A percentile compares a stretch with the other conserved stretches of the same genome.
These are phyloP conservation scores for Girardinus metallicus DNA, from an alignment of 2,797 vertebrate genomes.

Conservation along the genomic window DNA sequence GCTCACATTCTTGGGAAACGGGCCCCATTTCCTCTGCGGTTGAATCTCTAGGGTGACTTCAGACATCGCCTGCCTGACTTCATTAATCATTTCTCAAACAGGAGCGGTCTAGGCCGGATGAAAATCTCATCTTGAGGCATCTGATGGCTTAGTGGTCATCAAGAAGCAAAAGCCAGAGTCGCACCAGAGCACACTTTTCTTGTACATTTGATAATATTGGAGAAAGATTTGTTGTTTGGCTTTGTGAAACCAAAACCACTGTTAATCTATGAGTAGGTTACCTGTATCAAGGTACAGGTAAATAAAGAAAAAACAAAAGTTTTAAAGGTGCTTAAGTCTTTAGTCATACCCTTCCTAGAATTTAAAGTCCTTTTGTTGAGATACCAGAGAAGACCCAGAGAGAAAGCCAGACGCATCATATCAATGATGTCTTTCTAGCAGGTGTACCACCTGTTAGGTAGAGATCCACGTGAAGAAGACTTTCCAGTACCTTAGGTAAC, in stretches of 20 bases:
- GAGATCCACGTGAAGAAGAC: not conserved
- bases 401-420: not conserved
- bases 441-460: not conserved
- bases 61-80: constrained; percentile 50
- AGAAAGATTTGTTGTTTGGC: not conserved
- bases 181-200: not conserved
- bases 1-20: constrained; percentile 57
- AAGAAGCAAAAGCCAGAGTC: constrained; percentile 1
- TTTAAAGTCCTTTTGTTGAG: not conserved
- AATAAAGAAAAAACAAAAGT: not conserved
- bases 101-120: constrained; percentile 28
- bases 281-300: not conserved
- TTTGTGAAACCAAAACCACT: not conserved
- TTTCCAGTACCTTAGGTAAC: not conserved
- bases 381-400: not conserved
- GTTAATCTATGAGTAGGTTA: not conserved
- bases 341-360: not conserved
- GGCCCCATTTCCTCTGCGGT: constrained; percentile 61
- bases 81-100: constrained; percentile 54
- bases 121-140: constrained; percentile 40
- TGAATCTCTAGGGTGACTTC: constrained; percentile 64
- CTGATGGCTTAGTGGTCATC: constrained; percentile 11
- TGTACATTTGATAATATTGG: not conserved
- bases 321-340: not conserved
- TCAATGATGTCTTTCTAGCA: not conserved